Conservation (phyloP, 2,888 invertebrate species). For the Nephrocerus scutellatus region DNA sequence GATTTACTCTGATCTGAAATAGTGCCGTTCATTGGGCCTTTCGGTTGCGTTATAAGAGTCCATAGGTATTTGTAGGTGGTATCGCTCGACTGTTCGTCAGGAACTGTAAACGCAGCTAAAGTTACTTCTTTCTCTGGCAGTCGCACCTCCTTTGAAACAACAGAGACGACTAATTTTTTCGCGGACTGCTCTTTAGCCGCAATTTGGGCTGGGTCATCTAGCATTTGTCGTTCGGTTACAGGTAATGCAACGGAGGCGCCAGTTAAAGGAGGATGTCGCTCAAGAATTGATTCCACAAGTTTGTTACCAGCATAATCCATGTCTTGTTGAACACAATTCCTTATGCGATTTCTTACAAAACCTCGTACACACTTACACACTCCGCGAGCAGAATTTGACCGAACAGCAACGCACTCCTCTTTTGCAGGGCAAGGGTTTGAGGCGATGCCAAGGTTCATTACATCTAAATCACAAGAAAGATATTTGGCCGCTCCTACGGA, state of each 20-base stretch:
- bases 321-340: constrained; percentile 40
- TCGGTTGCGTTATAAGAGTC: constrained; percentile 78
- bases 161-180: constrained; percentile 66
- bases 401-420: constrained; percentile 60
- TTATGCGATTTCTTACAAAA: constrained; percentile 50
- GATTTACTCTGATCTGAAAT: constrained; percentile 78
- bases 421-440: constrained; percentile 57
- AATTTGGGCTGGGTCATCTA: constrained; percentile 42
- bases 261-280: too few species aligned
- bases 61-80: constrained; percentile 81
- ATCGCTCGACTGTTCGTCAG: constrained; percentile 63
- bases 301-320: constrained; percentile 32
- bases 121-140: constrained; percentile 80
- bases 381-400: constrained; percentile 56
- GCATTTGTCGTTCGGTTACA: constrained; percentile 25
- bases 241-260: too few species aligned
- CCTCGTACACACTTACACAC: constrained; percentile 66
- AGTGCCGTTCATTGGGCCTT: constrained; percentile 65
- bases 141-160: constrained; percentile 68
- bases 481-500: constrained; percentile 40
- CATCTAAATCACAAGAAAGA: constrained; percentile 56
- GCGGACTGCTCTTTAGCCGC: constrained; percentile 46
- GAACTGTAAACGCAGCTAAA: constrained; percentile 73
- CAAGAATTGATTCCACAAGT: constrained; percentile 23
- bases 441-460: constrained; percentile 21